Conservation (phyloP, 2,888 invertebrate species). For the Brachypalpus laphriformis region DNA sequence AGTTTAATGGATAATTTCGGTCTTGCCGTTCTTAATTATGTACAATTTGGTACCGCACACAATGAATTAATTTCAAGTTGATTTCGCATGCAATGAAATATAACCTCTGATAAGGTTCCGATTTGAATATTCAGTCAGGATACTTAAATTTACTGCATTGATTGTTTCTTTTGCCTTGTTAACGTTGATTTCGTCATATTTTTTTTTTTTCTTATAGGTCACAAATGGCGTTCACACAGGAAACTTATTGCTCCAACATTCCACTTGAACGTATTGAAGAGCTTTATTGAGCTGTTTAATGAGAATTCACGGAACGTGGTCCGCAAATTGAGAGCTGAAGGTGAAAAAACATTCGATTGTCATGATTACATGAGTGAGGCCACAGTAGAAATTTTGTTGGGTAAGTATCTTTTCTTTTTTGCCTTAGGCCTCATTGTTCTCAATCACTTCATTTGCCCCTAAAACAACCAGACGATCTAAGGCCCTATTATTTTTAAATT, state of each 20-base stretch:
- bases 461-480: too few species aligned
- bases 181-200: neutral
- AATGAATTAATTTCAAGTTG: slow-evolving; percentile 28
- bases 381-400: slow-evolving; percentile 91
- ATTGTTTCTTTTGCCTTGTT: slow-evolving; percentile 12
- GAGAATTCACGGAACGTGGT: slow-evolving; percentile 91
- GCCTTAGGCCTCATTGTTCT: neutral
- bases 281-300: slow-evolving; percentile 93
- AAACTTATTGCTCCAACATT: slow-evolving; percentile 94
- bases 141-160: slow-evolving; percentile 23
- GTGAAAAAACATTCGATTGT: slow-evolving; percentile 88
- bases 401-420: slow-evolving; percentile 83
- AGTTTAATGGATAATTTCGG: slow-evolving; percentile 10
- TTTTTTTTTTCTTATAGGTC: slow-evolving; percentile 83
- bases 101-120: neutral
- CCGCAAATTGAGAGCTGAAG: slow-evolving; percentile 88
- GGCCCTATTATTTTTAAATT: too few species aligned
- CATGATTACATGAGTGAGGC: slow-evolving; percentile 94
- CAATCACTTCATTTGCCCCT: too few species aligned
- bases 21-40: neutral
- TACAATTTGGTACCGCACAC: slow-evolving; percentile 7
- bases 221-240: slow-evolving; percentile 93
- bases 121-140: slow-evolving; percentile 36
- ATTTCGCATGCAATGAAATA: slow-evolving; percentile 8
- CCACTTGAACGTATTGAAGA: slow-evolving; percentile 93